Evolutionary conservation across 2,888 invertebrate genomes (phyloP), one percentile per base, ranked within the genome.

Genomic region (Rhyacophila evoluta): DNA sequence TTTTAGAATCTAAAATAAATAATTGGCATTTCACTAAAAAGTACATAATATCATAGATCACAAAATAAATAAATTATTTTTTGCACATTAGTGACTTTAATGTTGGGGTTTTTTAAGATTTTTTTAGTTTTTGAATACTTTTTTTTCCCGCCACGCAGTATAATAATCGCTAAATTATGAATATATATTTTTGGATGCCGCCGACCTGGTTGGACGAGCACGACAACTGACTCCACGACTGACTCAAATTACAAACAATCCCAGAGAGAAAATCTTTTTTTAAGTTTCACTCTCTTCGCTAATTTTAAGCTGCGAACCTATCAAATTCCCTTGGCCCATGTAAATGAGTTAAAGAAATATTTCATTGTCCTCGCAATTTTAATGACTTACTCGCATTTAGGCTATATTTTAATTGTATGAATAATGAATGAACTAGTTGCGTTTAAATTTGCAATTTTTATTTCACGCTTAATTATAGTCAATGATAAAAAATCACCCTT

Each of bases 181-280:
- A 69, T 69, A 69, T 29, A 69, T 69, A 69, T 69, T 69, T 69
- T 69, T 69, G 29, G 69, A 69, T 69, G n/a, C 28, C 25, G 28
- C 69, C 33, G 29, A 29, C 33, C 29, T 69, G 69, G 33, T 12
- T 69, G 69, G 29, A 67, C 72, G 15, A 70, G 12, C 29, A 71
- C 39, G 72, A 71, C 76, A 72, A 36, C 72, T 39, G 76, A 37
- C 55, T 68, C 55, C 39, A 10, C 71, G 67, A 71, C 76, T 55
- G 77, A 77, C 75, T 79, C 79, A 75, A 75, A 75, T 79, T 79
- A 79, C 79, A 79, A 72, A 75, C 79, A 79, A 79, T 79, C 67
- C 77, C 77, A 73, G 73, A 73, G 73, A 67, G 68, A 68, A 73
- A 68, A 37, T 39, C 72, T 76, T 69, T 69, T 69, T 72, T 72